Percentiles rank a stretch among this genome's conserved stretches.
These are phyloP conservation scores for Nephrotoma guestfalica DNA, from an alignment of 2,888 invertebrate genomes.

Conservation along the genomic window DNA sequence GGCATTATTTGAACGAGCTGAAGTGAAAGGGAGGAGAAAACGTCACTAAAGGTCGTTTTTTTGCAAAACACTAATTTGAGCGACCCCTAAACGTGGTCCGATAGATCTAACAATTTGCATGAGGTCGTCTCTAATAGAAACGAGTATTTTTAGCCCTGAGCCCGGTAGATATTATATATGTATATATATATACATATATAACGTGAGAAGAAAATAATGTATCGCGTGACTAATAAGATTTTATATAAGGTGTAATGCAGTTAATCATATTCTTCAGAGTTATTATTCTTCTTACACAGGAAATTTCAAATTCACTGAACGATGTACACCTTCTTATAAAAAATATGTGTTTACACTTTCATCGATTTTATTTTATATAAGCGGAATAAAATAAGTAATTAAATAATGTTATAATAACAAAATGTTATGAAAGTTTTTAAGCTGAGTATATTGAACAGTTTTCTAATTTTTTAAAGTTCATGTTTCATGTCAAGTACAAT, in stretches of 20 bases:
- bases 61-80: too few relatives aligned
- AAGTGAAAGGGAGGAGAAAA: too few relatives aligned
- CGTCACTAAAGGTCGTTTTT: too few relatives aligned
- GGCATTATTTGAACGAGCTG: too few relatives aligned
- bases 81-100: too few relatives aligned
- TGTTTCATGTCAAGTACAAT: not conserved
- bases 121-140: too few relatives aligned
- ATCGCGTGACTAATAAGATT: not conserved
- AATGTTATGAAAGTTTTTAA: not conserved
- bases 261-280: not conserved
- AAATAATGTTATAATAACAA: not conserved
- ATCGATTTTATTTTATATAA: not conserved
- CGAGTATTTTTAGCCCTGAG: too few relatives aligned
- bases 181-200: not conserved
- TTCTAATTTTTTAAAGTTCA: not conserved
- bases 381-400: not conserved
- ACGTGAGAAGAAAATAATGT: not conserved
- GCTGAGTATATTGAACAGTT: not conserved
- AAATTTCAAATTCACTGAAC: not conserved
- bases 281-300: not conserved
- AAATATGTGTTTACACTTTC: not conserved
- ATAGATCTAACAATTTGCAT: too few relatives aligned
- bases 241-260: not conserved
- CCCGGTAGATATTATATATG: too few relatives aligned
- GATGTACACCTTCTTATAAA: not conserved